Evolutionary conservation across 2,888 invertebrate genomes (phyloP).

Genomic region (Cheiracanthium punctorium): DNA sequence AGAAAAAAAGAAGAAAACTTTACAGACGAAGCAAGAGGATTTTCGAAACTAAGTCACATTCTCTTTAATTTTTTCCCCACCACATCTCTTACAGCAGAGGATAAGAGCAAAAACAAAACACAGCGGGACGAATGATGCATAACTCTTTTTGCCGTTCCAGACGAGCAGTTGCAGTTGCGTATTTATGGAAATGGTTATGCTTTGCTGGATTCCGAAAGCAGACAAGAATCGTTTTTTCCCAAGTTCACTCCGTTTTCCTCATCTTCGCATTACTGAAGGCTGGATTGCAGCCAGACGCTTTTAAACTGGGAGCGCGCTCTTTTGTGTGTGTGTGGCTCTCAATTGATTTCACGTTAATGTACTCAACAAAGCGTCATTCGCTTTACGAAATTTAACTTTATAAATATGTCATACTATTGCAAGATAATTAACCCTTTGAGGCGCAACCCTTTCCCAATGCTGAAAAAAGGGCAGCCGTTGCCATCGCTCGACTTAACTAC

Average conservation of each 20-base stretch:
- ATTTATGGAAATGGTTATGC: slow-evolving; percentile 34
- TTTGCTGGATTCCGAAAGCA: slow-evolving; percentile 32
- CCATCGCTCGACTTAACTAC: too few relatives aligned
- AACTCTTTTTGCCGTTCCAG: slow-evolving; percentile 45
- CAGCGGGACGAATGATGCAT: slow-evolving; percentile 37
- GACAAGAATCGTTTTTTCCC: slow-evolving; percentile 18
- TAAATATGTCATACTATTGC: too few relatives aligned
- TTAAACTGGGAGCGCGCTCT: background rate
- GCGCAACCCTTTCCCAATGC: too few relatives aligned
- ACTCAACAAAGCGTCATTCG: too few relatives aligned
- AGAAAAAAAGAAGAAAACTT: too few relatives aligned
- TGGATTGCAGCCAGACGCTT: slow-evolving; percentile 24
- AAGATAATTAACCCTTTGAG: too few relatives aligned
- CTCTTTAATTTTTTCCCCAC: slow-evolving; percentile 4
- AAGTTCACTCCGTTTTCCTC: slow-evolving; percentile 32
- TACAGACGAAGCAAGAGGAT: background rate
- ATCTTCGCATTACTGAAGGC: background rate
- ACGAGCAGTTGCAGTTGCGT: slow-evolving; percentile 18
- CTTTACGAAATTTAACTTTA: too few relatives aligned
- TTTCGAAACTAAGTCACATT: slow-evolving; percentile 18
- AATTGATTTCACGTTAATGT: too few relatives aligned
- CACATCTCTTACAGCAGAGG: slow-evolving; percentile 4
- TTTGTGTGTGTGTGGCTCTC: too few relatives aligned
- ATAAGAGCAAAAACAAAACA: slow-evolving; percentile 38
- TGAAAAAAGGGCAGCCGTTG: too few relatives aligned